phyloP scores from a whole-genome alignment of 2,797 vertebrate genomes.

The Calcarius lapponicus region DNA sequence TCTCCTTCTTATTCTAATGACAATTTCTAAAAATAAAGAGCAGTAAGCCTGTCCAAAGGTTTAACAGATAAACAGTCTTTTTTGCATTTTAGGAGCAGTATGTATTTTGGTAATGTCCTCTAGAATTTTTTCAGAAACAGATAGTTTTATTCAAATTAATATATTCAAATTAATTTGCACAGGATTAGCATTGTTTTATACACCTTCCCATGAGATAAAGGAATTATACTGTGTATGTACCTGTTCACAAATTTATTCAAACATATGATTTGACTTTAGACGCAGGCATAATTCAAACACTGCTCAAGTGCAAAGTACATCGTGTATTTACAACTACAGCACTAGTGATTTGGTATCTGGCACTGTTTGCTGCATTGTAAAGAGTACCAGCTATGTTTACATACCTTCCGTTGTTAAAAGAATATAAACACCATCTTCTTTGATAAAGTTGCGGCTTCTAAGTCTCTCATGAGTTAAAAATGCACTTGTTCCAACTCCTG shows the following conservation, averaged over 20 bases:
- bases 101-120: background rate
- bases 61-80: background rate
- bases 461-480: slow-evolving; percentile 86
- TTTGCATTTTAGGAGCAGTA: background rate
- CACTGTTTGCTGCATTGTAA: background rate
- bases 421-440: slow-evolving; percentile 85
- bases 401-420: slow-evolving; percentile 90
- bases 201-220: background rate
- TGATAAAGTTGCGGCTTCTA: slow-evolving; percentile 88
- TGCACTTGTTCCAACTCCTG: slow-evolving; percentile 72
- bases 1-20: background rate
- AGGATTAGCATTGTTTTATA: background rate
- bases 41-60: background rate
- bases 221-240: background rate
- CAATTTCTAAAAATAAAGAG: background rate
- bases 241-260: background rate
- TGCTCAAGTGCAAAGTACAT: background rate
- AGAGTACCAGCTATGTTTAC: background rate
- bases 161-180: background rate
- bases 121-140: background rate
- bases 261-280: background rate
- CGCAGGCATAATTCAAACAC: background rate
- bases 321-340: background rate
- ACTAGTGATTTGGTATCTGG: background rate
- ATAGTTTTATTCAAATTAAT: background rate